Base-by-base conservation (phyloP, 2,797 vertebrate genomes). In the Orestias chungarensis region DNA sequence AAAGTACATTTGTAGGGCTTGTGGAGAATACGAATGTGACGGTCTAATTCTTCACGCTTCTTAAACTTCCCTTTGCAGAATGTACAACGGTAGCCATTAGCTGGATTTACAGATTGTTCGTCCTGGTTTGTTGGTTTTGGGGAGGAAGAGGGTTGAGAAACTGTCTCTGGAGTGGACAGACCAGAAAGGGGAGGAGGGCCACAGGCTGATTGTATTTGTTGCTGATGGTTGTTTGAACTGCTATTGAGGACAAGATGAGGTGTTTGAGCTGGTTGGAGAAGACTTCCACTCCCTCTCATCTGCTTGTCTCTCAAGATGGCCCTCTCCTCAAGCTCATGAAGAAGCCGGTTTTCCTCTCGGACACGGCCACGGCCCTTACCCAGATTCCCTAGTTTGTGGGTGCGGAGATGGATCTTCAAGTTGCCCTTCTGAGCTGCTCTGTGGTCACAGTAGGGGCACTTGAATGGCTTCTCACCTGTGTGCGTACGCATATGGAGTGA, bases 51-150 rank as follows among this genome's bases (percentile, higher is more conserved):
- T 78, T 99, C 97, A 0, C 97, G 94, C 87, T 99, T 99, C 94
- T 98, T 99, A 86, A 99, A 99, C 89, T 99, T 99, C 83, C 98
- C 98, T 92, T 99, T 99, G 94, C 98, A 99, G 88, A 98, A 99
- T 2, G 97, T 98, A 92, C 98, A 99, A 66, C 97, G 95, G 91
- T 98, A 99, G 66, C 97, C 98, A 0, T 95, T 93, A 0, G 96
- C 93, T 1, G 95, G 96, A 71, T 93, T 94, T n/a, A 95, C 78
- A 0, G 92, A 95, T 38, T 92, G 94, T 52, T 99, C 98, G 57
- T 99, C 98, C 86, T 96, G 96, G 1, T 90, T 91, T 50, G 94
- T 87, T 0, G 96, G 95, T 89, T 98, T 98, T 33, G 97, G 97
- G 54, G 96, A 98, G 75, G 96, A 96, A 43, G 95, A 96, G 0